Base-by-base conservation (phyloP, 1,140 invertebrate genomes). In the Bombus waltoni region DNA sequence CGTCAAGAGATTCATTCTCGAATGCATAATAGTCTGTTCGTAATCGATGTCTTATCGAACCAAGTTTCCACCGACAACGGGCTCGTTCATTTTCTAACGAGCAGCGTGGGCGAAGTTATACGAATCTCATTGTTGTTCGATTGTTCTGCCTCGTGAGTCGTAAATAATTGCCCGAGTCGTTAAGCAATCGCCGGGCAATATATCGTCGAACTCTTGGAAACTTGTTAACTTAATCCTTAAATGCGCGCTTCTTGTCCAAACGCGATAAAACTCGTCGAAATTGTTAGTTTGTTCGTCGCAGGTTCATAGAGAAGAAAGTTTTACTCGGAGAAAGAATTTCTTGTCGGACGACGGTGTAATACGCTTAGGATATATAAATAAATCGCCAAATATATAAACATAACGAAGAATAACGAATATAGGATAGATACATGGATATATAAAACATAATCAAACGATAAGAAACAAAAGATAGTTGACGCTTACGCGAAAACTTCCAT, bases 101-200 rank as follows among this genome's bases (percentile, higher is more conserved):
- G 32, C 35, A 80, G 32, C 44, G 44, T 70, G 62, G 65, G 42
- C 42, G 42, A 68, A 42, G 59, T 79, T 79, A 28, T 47, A 68
- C 77, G 77, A 79, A 35, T 79, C 59, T 68, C 77, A 68, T 80
- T 70, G 77, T 44, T 78, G 9, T 40, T 44, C 76, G 59, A 57
- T 62, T 70, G 80, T 74, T 82, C 80, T 65, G 71, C 32, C 80
- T 35, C n/a, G 80, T 38, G 25, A 74, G n/a, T 44, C 65, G 70
- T 59, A 59, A 74, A 65, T 82, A 65, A 82, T 82, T 82, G 71
- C 15, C 32, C 22, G 11, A 32, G 66, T 71, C 70, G 79, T 81
- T 71, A 32, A 70, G 79, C 47, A 71, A 79, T 2, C 40, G 10
- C 10, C 28, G 15, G 15, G 28, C 32, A 9, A 81, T 71, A 71